Conservation (phyloP, 2,113 vertebrate genomes). For the Paraplagusia blochii region DNA sequence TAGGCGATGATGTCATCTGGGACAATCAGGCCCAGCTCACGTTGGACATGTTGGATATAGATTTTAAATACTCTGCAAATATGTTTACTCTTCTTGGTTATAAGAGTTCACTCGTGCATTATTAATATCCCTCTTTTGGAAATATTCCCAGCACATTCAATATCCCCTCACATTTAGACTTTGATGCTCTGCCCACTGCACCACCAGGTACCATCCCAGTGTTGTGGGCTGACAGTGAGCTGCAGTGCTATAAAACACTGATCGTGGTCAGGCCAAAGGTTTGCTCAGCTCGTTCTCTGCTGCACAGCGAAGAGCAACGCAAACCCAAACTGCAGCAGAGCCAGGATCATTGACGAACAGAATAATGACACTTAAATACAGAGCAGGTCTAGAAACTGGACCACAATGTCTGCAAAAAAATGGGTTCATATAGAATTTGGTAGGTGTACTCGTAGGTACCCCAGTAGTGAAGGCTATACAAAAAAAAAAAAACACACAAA, state of each 20-base stretch:
- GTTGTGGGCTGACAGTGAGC: conserved; percentile 30
- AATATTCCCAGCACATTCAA: conserved; percentile 7
- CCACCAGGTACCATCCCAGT: conserved; percentile 25
- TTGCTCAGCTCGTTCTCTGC: conserved; percentile 15
- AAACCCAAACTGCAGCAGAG: conserved; percentile 40
- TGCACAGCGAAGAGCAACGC: conserved; percentile 15
- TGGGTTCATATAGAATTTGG: too few species aligned
- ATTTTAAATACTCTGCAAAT: not conserved
- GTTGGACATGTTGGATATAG: not conserved
- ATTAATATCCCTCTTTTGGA: conserved; percentile 34
- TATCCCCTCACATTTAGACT: conserved; percentile 11
- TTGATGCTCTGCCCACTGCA: conserved; percentile 8
- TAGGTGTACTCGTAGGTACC: too few species aligned
- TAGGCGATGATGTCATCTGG: conserved; percentile 1
- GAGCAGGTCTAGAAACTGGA: too few species aligned
- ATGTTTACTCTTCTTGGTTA: not conserved
- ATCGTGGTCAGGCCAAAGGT: conserved; percentile 24
- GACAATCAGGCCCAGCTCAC: not conserved
- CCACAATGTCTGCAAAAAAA: too few species aligned
- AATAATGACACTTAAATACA: not conserved
- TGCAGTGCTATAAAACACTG: conserved; percentile 56
- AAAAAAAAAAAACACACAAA: too few species aligned
- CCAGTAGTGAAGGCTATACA: too few species aligned
- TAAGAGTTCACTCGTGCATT: conserved; percentile 32
- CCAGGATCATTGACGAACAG: not conserved